Evolutionary conservation across 2,888 invertebrate genomes (phyloP).

Genomic region (Catocala fraxini): DNA sequence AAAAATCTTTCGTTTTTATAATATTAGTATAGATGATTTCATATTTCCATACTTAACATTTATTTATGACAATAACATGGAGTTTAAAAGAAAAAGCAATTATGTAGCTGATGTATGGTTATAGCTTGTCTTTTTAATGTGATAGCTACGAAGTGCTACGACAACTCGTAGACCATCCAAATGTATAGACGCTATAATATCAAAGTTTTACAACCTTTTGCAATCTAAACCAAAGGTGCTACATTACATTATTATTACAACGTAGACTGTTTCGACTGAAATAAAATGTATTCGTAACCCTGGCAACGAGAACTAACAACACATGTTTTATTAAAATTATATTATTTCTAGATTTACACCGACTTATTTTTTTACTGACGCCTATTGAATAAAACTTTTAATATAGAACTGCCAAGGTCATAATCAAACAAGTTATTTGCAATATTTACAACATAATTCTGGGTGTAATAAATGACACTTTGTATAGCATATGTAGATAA

Average conservation of each 20-base stretch:
- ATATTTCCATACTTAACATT: too few relatives aligned
- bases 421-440: slow-evolving; percentile 8
- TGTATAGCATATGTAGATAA: slow-evolving; percentile 11
- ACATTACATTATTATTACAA: background rate
- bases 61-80: too few relatives aligned
- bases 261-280: background rate
- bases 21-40: too few relatives aligned
- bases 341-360: too few relatives aligned
- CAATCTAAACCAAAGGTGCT: background rate
- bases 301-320: background rate
- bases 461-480: slow-evolving; percentile 6
- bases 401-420: background rate
- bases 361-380: too few relatives aligned
- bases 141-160: slow-evolving; percentile 5
- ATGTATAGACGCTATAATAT: too few relatives aligned
- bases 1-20: too few relatives aligned
- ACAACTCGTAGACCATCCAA: slow-evolving; percentile 1
- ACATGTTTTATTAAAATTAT: background rate
- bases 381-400: too few relatives aligned
- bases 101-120: too few relatives aligned
- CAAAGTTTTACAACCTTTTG: too few relatives aligned
- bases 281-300: background rate
- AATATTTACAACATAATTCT: slow-evolving; percentile 7
- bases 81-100: too few relatives aligned
- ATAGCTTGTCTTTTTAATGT: background rate